Base-by-base conservation (phyloP, 2,888 invertebrate species). In the Petrolisthes cinctipes region DNA sequence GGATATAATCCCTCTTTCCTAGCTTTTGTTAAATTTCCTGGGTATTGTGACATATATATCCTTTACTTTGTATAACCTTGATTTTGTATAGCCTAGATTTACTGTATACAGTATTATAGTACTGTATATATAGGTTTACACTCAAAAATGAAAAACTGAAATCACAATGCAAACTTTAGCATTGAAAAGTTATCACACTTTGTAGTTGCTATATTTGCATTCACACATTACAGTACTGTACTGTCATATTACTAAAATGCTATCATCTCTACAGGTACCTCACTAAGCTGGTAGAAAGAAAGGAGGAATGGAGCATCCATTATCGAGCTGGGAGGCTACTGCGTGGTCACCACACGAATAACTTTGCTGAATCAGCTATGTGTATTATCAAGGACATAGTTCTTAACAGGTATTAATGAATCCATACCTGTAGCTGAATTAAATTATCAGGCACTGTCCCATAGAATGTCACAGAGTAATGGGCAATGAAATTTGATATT, bases 321-420 rank as follows among this genome's bases (percentile, higher is more conserved):
- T 81, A n/a, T 37, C 56, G 57, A 54, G 37, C 57, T 56, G 81
- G 81, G 20, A 61, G 20, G 81, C 57, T 81, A 56, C 81, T 81
- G n/a, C 81, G 57, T 7, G 81, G 57, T 37, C 81, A 56, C 37
- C 53, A 81, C 14, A 81, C 56, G 4, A 81, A 54, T 61, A 81
- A 81, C 57, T 81, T 81, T 61, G 81, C 81, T 5, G 81, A 81
- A 81, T n/a, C n/a, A n/a, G n/a, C n/a, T n/a, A n/a, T n/a, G n/a
- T n/a, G n/a, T n/a, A n/a, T n/a, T n/a, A n/a, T 54, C 53, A 81
- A 81, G 37, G 53, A 81, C 56, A 81, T 81, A 6, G 57, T 81
- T 9, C 81, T 81, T 37, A 81, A 81, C 81, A 81, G 81, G 81
- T 81, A 61, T 61, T 61, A 61, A 61, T 61, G 61, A 61, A 61